These are phyloP conservation scores for Mastomys coucha DNA, from an alignment of 2,113 vertebrate species.

Conservation along the genomic window DNA sequence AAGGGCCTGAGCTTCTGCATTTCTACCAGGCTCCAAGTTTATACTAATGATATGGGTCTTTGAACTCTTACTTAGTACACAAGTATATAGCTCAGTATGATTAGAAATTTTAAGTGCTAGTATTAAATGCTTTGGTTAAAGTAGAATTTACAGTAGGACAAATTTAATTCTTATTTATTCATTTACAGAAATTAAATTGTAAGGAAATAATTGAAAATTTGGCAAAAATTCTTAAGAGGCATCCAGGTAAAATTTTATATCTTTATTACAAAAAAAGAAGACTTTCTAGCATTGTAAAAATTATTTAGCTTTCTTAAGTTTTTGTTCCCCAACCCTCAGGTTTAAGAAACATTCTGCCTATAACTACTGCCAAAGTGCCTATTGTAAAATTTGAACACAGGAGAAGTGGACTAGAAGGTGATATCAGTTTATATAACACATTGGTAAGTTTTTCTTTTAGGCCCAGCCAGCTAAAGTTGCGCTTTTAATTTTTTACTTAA, in stretches of 20 bases:
- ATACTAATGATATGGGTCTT: neutral
- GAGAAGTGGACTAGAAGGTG: constrained; percentile 96
- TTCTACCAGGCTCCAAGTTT: constrained; percentile 47
- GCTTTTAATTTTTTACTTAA: constrained; percentile 10
- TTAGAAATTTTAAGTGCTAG: constrained; percentile 49
- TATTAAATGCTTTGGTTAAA: constrained; percentile 45
- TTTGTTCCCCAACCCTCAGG: constrained; percentile 87
- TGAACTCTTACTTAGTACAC: constrained; percentile 37
- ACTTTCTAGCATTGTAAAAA: constrained; percentile 72
- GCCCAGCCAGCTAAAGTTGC: neutral
- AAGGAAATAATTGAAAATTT: constrained; percentile 99
- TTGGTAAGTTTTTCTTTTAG: constrained; percentile 89
- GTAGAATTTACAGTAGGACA: constrained; percentile 46
- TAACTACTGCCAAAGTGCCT: constrained; percentile 99
- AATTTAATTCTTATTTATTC: constrained; percentile 61
- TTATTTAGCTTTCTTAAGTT: constrained; percentile 82
- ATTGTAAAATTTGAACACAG: constrained; percentile 99
- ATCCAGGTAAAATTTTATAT: constrained; percentile 91
- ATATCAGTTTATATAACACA: constrained; percentile 99
- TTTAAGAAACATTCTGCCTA: constrained; percentile 98
- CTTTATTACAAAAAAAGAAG: constrained; percentile 25
- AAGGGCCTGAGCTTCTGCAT: neutral
- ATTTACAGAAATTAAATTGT: constrained; percentile 95
- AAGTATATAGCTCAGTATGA: constrained; percentile 24
- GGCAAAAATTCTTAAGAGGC: constrained; percentile 97